Base-by-base conservation (phyloP, 2,797 vertebrate species). In the Periparus ater region DNA sequence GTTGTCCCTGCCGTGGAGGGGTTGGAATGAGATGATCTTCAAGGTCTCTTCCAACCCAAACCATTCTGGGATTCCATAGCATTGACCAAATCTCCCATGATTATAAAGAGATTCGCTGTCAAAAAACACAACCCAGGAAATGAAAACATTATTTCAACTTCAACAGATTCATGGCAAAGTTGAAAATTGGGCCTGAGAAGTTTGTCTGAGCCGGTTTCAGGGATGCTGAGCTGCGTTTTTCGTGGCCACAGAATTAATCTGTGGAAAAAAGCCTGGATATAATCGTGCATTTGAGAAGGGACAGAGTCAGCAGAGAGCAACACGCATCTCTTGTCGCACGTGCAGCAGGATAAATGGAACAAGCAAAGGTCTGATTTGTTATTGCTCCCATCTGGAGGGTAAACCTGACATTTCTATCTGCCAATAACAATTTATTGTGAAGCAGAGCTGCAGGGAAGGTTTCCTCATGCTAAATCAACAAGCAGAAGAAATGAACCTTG, bases 391-490 rank as follows among this genome's bases (percentile, higher is more conserved):
- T 85, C 85, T 88, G 88, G 62, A 94, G 90, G 76, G 80, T 54
- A 73, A 86, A 79, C 36, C 54, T 96, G 95, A 95, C 95, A 91
- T 96, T 97, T 97, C 88, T 32, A 8, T 80, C 87, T 96, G 95
- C 96, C 95, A 95, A 74, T 51, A 95, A 91, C 73, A 40, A 88
- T 92, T 92, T 77, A 55, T 68, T 32, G 54, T 68, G 82, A 44
- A 85, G 80, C 67, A 36, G 93, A 72, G 72, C 93, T 4, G 0
- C 13, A 3, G 95, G 83, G 89, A 95, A 85, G 32, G 17, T 50
- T 95, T 88, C 93, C 87, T 77, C 42, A 8, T 9, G 77, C 77
- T 92, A 92, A 94, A 95, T 90, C 79, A 89, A 61, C 21, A n/a
- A 76, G 72, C 48, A 66, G 72, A 94, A 82, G 67, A 83, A 94